Evolutionary conservation across 2,113 vertebrate species (phyloP), one percentile per base, ranked within the genome.

Genomic region (Melanocharis versteri): DNA sequence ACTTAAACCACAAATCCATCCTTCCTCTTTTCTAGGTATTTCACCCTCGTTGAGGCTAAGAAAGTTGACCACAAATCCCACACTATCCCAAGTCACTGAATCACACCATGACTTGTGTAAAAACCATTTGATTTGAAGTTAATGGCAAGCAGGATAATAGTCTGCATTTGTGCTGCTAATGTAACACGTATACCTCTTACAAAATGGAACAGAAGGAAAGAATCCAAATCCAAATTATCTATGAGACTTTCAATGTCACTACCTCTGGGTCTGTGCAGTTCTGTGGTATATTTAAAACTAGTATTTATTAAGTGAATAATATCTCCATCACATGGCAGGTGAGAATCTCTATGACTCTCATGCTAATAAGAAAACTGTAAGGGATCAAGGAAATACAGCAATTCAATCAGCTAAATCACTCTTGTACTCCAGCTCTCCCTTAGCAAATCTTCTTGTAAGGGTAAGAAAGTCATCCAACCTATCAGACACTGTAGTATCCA

Each of bases 1-100:
- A 61, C 50, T 82, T 72, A 44, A 90, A 89, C 56, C 69, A 85
- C 56, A 91, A 93, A 93, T 53, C 23, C 70, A 83, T 69, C 45
- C 26, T 72, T 79, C 37, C 51, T 82, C 33, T 48, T 37, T 58
- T 90, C 64, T 68, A 71, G 42, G 39, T 70, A 90, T 53, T 89
- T 91, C 57, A 91, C 21, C 7, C 73, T 82, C 18, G 5, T 0
- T 69, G 56, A 94, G n/a, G 42, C 56, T 85, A 60, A 39, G 65
- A 53, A 87, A 95, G 35, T 50, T 76, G 80, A 77, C 84, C 90
- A 83, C 71, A 88, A 87, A 85, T 61, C 80, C 75, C 57, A 72
- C 45, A n/a, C 13, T 33, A 70, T 18, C 31, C 37, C 30, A 72
- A 77, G 47, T 61, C 81, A 83, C 53, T 80, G 75, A 78, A 79